These are phyloP conservation scores for Aegotheles bennettii DNA, from an alignment of 2,113 vertebrate species.

Conservation along the genomic window DNA sequence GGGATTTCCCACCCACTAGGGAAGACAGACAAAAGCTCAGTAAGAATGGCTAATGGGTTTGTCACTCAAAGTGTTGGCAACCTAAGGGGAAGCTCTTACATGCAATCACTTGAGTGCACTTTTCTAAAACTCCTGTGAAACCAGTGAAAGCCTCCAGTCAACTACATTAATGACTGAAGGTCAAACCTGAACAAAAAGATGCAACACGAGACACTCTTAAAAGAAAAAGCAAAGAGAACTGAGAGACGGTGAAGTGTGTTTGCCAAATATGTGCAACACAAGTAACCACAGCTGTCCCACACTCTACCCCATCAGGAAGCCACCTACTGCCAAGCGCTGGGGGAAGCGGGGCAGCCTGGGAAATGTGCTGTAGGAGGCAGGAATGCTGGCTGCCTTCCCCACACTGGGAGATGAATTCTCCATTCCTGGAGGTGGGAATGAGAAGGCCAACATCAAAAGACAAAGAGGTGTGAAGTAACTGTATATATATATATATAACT, in stretches of 20 bases:
- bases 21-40: slow-evolving; percentile 24
- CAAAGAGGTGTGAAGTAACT: neutral
- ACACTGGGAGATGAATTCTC: neutral
- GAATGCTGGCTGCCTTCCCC: slow-evolving; percentile 26
- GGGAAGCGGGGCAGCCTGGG: slow-evolving; percentile 1
- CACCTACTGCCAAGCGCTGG: neutral
- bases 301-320: slow-evolving; percentile 4
- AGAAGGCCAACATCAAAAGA: neutral
- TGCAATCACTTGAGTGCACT: neutral
- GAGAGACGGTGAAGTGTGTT: neutral
- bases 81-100: neutral
- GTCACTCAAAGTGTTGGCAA: neutral
- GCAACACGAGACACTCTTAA: neutral
- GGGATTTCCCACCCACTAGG: slow-evolving; percentile 26
- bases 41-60: neutral
- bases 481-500: neutral
- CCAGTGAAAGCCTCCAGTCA: slow-evolving; percentile 2
- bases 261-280: neutral
- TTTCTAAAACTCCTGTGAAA: neutral
- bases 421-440: neutral
- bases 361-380: slow-evolving; percentile 7
- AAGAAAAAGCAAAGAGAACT: neutral
- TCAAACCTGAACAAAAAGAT: neutral
- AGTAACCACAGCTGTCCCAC: neutral
- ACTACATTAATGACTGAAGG: neutral